These are phyloP conservation scores for Lipotes vexillifer DNA, from an alignment of 2,113 vertebrate genomes.

Conservation along the genomic window DNA sequence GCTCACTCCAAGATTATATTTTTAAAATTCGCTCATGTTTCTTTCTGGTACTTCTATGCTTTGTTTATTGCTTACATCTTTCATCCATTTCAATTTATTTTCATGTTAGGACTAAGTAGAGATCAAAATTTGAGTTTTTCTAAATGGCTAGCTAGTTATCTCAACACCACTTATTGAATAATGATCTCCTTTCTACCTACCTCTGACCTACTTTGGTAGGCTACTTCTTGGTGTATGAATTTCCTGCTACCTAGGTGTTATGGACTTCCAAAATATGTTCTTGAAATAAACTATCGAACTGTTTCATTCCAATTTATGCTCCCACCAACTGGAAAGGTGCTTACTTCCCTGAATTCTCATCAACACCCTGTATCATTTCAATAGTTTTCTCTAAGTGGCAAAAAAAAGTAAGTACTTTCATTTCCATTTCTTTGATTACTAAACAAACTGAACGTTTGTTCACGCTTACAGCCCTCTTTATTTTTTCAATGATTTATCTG, in stretches of 20 bases:
- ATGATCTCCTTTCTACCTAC: not conserved
- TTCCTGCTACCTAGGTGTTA: not conserved
- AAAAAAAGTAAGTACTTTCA: not conserved
- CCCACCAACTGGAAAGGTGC: not conserved
- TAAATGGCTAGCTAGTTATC: not conserved
- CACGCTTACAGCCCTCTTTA: not conserved
- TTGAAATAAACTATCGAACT: not conserved
- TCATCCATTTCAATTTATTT: not conserved
- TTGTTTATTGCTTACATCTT: not conserved
- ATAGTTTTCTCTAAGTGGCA: not conserved
- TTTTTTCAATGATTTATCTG: not conserved
- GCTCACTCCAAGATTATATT: not conserved
- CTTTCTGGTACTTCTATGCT: not conserved
- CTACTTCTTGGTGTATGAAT: not conserved
- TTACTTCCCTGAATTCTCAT: not conserved
- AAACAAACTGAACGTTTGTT: not conserved
- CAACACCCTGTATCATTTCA: not conserved
- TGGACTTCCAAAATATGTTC: not conserved
- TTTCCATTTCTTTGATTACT: not conserved
- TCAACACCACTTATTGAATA: not conserved
- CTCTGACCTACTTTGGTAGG: not conserved
- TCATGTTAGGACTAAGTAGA: not conserved
- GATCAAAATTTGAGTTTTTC: not conserved
- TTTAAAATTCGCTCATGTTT: not conserved
- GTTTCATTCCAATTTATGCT: not conserved